Percentiles rank a stretch among this genome's conserved stretches.
Evolutionary conservation across 2,113 vertebrate genomes (phyloP).

Genomic region (Catharus minimus): DNA sequence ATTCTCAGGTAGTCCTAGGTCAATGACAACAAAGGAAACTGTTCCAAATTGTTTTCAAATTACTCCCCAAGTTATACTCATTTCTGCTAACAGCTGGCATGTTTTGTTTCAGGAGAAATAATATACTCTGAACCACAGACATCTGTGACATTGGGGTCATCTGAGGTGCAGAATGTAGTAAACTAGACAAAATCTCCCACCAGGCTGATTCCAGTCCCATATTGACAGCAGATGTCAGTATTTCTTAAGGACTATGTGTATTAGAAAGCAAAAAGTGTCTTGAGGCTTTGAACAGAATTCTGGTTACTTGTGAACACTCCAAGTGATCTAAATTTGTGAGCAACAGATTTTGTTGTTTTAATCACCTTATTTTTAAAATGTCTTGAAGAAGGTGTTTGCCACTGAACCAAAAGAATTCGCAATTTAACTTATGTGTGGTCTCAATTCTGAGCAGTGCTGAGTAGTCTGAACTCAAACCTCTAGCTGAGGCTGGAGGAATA

Average conservation of each 20-base stretch:
- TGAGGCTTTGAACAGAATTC: not conserved
- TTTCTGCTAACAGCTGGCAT: not conserved
- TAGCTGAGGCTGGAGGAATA: not conserved
- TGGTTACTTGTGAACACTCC: constrained; percentile 30
- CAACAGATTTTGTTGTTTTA: constrained; percentile 55
- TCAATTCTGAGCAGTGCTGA: not conserved
- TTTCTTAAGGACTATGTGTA: constrained; percentile 23
- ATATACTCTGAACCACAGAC: not conserved
- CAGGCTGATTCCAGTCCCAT: not conserved
- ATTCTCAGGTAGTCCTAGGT: not conserved
- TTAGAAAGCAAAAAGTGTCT: not conserved
- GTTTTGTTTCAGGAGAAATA: not conserved
- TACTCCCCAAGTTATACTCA: not conserved
- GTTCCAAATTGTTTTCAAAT: not conserved
- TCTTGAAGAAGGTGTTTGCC: constrained; percentile 14
- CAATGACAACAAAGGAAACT: not conserved
- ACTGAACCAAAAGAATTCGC: not conserved
- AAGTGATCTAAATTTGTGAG: constrained; percentile 43
- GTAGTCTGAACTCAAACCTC: not conserved
- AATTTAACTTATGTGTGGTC: not conserved
- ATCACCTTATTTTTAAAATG: constrained; percentile 56
- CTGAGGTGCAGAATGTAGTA: not conserved
- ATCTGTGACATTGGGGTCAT: not conserved
- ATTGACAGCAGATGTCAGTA: constrained; percentile 53
- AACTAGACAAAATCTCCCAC: not conserved